Base-by-base conservation (phyloP, 2,797 vertebrate species). In the Rhinatrema bivittatum region DNA sequence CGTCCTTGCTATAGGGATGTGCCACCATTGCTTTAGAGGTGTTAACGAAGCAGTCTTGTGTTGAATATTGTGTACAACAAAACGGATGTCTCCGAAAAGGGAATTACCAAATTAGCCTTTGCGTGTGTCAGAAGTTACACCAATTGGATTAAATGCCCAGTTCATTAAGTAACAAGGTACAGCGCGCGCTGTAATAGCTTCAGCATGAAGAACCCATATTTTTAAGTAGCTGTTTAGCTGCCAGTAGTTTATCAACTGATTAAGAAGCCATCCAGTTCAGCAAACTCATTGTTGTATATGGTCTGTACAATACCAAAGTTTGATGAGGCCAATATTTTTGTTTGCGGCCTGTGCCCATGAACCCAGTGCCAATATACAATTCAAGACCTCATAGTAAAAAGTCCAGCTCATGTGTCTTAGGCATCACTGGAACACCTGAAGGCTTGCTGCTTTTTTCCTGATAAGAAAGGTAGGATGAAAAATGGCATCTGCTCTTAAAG, bases 381-480 rank as follows among this genome's bases (percentile, higher is more conserved):
- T 60, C 60, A 75, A 75, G 66, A 77, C 54, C 72, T 68, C 70
- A 76, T 67, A 65, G 72, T 76, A 75, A 82, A 75, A 75, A 75
- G 74, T 79, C 77, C 81, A 77, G 65, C 73, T 68, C 74, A 79
- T 41, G 73, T 74, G 75, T 77, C 72, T 75, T 81, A 83, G 78
- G 75, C 75, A 80, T 81, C 74, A 69, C 72, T 76, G 78, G 76
- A 73, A 81, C 77, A 85, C 82, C 79, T 84, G 77, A 82, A 85
- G 78, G 79, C 75, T 82, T 82, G 81, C 79, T 82, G 78, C 75
- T 78, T 82, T 78, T 81, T 78, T 79, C 79, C 84, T 82, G 72
- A 84, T 72, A 72, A 80, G 70, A 81, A 74, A 82, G 75, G 80
- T 75, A 82, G 17, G 76, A n/a, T 42, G 33, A 82, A 76, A 80